These are phyloP conservation scores for Bergia puertoricense DNA, from an alignment of 92 coral and sea anemone species.

Conservation along the genomic window DNA sequence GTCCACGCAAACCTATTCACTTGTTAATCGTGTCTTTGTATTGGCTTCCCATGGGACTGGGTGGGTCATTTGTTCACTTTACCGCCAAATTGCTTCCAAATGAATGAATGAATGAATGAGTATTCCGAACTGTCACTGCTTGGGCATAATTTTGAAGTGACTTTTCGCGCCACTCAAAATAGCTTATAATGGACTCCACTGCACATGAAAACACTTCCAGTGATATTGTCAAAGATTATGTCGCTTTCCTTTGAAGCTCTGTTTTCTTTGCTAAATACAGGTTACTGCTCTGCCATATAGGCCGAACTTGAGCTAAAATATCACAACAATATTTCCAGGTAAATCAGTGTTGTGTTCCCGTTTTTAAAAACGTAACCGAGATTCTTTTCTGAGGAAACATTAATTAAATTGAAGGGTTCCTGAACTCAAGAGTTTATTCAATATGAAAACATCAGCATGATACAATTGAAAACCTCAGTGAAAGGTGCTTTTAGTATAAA, in stretches of 20 bases:
- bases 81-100: constrained; percentile 76
- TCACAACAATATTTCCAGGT: neutral
- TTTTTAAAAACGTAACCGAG: neutral
- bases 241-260: constrained; percentile 16
- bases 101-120: constrained; percentile 75
- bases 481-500: neutral
- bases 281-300: neutral
- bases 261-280: constrained; percentile 22
- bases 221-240: constrained; percentile 1
- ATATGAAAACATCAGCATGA: constrained; percentile 1
- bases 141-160: constrained; percentile 26
- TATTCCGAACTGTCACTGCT: constrained; percentile 45
- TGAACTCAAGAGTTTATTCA: constrained; percentile 27
- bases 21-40: constrained; percentile 80
- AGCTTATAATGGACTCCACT: neutral
- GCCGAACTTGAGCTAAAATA: neutral
- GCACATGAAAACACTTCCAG: constrained; percentile 10
- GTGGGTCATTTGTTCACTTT: constrained; percentile 80
- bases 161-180: constrained; percentile 27
- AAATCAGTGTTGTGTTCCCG: neutral
- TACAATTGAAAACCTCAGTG: neutral
- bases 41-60: constrained; percentile 87
- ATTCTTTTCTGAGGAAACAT: constrained; percentile 23
- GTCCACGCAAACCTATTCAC: constrained; percentile 58
- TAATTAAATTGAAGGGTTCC: constrained; percentile 26